Evolutionary conservation across 1,140 invertebrate genomes (phyloP).

Genomic region (Microplitis mediator): DNA sequence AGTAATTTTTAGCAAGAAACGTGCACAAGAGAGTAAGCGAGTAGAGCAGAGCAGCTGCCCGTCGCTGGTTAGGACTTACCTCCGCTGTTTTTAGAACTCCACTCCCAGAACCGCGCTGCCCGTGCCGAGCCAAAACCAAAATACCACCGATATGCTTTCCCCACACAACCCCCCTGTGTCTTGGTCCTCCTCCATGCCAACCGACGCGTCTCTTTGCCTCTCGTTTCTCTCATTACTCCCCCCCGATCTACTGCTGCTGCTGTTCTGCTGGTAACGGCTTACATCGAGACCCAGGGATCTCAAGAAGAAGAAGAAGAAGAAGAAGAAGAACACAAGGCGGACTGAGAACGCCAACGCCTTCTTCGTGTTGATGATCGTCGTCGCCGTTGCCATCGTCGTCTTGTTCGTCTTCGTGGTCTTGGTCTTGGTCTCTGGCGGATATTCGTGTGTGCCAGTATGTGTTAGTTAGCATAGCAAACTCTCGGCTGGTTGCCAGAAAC

Average conservation of each 20-base stretch:
- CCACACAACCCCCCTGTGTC: slow-evolving; percentile 29
- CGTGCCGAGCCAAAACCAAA: slow-evolving; percentile 63
- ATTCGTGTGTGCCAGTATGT: too few relatives aligned
- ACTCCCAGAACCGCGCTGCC: slow-evolving; percentile 61
- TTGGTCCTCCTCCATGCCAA: slow-evolving; percentile 10
- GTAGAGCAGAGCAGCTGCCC: slow-evolving; percentile 32
- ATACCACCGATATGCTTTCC: slow-evolving; percentile 52
- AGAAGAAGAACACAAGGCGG: slow-evolving; percentile 10
- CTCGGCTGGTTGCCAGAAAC: too few relatives aligned
- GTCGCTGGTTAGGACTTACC: slow-evolving; percentile 54
- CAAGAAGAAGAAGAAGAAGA: slow-evolving; percentile 7
- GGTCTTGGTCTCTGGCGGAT: background rate
- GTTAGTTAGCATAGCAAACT: too few relatives aligned
- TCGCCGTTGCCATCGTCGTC: background rate
- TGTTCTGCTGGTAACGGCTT: too few relatives aligned
- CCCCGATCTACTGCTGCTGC: background rate
- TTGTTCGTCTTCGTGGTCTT: background rate
- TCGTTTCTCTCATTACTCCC: background rate
- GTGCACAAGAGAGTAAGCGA: slow-evolving; percentile 31
- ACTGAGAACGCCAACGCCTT: slow-evolving; percentile 25
- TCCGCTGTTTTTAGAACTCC: slow-evolving; percentile 64
- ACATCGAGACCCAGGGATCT: background rate
- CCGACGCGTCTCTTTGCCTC: slow-evolving; percentile 12
- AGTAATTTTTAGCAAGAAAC: slow-evolving; percentile 28
- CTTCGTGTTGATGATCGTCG: slow-evolving; percentile 2